Percentiles rank a stretch among this genome's conserved stretches.
Evolutionary conservation across 2,797 vertebrate species (phyloP).

Genomic region (Crenichthys baileyi): DNA sequence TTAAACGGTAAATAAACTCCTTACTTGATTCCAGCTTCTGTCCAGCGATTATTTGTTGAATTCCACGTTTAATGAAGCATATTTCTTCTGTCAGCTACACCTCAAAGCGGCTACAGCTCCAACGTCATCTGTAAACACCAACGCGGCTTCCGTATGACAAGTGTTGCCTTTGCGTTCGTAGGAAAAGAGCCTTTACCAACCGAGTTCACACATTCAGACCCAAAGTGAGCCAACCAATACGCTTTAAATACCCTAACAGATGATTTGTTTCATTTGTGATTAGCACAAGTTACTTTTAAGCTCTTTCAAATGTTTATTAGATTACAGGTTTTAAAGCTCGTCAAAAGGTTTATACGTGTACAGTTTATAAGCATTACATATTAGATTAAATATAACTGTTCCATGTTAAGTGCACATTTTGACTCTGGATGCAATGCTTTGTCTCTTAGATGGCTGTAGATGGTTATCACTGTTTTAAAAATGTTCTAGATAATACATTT

Average conservation of each 20-base stretch:
- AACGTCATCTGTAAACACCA: slow-evolving; percentile 78
- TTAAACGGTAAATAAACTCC: background rate
- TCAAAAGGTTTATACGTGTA: background rate
- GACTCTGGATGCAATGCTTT: background rate
- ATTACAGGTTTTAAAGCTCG: background rate
- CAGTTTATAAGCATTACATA: background rate
- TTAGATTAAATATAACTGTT: background rate
- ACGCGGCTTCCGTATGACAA: slow-evolving; percentile 68
- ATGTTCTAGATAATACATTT: background rate
- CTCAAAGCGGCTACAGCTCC: slow-evolving; percentile 19
- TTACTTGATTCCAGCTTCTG: slow-evolving; percentile 51
- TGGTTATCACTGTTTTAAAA: background rate
- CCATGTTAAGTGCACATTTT: background rate
- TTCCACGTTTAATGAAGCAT: slow-evolving; percentile 28
- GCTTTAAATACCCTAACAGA: background rate
- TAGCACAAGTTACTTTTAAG: background rate
- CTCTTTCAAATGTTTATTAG: background rate
- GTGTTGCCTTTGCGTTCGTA: slow-evolving; percentile 40
- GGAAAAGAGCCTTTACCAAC: background rate
- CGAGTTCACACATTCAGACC: background rate
- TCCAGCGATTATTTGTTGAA: slow-evolving; percentile 16
- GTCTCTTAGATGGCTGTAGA: background rate
- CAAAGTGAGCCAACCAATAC: background rate
- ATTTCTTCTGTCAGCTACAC: slow-evolving; percentile 60
- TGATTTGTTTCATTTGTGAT: background rate